Evolutionary conservation across 1,140 invertebrate genomes (phyloP).

Genomic region (Zophobas morio): DNA sequence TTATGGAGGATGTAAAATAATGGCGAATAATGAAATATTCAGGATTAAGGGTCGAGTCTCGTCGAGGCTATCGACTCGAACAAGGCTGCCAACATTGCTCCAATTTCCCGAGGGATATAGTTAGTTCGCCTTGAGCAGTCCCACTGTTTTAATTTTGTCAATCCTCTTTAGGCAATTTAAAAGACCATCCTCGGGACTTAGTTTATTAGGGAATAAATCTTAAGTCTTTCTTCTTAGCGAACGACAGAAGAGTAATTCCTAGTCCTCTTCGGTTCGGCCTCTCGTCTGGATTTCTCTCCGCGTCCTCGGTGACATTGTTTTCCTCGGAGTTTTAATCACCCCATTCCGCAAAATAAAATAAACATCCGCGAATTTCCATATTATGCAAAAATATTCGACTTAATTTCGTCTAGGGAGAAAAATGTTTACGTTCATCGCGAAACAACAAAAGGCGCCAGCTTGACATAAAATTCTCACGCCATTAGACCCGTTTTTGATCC

Average conservation of each 20-base stretch:
- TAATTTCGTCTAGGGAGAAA: not conserved
- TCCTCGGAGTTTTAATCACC: constrained; percentile 38
- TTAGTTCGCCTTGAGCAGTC: constrained; percentile 51
- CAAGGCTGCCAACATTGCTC: constrained; percentile 51
- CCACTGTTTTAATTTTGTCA: constrained; percentile 63
- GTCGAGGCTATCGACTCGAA: constrained; percentile 32
- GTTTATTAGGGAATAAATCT: constrained; percentile 62
- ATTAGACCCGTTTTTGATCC: too few relatives aligned
- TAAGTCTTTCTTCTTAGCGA: constrained; percentile 47
- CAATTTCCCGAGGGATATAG: constrained; percentile 62
- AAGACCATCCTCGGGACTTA: constrained; percentile 53
- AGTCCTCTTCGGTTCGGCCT: constrained; percentile 19
- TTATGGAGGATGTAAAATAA: constrained; percentile 10
- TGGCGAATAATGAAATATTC: constrained; percentile 42
- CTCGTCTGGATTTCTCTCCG: constrained; percentile 18
- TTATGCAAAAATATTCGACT: constrained; percentile 27
- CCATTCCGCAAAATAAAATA: constrained; percentile 32
- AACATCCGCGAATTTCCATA: constrained; percentile 26
- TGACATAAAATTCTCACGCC: too few relatives aligned
- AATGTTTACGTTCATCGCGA: too few relatives aligned
- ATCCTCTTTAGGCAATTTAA: constrained; percentile 64
- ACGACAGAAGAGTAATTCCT: constrained; percentile 26
- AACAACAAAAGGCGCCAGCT: too few relatives aligned
- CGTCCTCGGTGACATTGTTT: constrained; percentile 36
- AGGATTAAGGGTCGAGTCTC: constrained; percentile 27